A percentile compares a stretch with the other conserved stretches of the same genome.
These are phyloP conservation scores for Bettongia penicillata DNA, from an alignment of 2,113 vertebrate genomes.

Conservation along the genomic window DNA sequence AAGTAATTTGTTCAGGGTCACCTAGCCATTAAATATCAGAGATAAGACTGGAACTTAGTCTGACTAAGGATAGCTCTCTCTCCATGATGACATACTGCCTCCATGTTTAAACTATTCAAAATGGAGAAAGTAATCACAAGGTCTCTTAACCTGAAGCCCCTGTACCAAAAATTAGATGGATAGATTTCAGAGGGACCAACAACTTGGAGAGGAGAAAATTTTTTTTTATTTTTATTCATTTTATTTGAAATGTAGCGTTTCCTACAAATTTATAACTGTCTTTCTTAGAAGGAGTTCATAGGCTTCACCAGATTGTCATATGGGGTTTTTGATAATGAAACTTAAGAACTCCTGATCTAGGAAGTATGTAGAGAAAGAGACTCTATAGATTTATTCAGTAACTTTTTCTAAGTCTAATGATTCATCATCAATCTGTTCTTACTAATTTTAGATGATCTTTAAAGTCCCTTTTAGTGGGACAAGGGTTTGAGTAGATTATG, in stretches of 20 bases:
- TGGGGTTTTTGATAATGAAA: neutral
- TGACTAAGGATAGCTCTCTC: neutral
- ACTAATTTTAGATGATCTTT: neutral
- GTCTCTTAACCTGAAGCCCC: neutral
- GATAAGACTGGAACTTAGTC: neutral
- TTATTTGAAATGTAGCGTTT: neutral
- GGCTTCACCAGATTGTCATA: neutral
- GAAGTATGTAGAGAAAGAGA: neutral
- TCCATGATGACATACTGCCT: neutral
- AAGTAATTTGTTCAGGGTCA: neutral
- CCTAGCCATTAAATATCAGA: neutral
- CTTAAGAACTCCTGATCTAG: neutral
- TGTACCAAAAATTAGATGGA: neutral
- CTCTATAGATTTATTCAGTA: neutral
- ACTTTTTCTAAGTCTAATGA: neutral
- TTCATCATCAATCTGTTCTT: neutral
- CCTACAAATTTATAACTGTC: neutral
- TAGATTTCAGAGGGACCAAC: neutral
- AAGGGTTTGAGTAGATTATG: neutral
- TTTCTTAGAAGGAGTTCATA: neutral
- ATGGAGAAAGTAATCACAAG: neutral
- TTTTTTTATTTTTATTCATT: neutral
- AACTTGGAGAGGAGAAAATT: neutral
- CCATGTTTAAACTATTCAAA: neutral
- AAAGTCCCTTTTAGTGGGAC: neutral